Percentiles rank a stretch among this genome's conserved stretches.
Evolutionary conservation across 1,140 invertebrate species (phyloP).

Genomic region (Venturia canescens): DNA sequence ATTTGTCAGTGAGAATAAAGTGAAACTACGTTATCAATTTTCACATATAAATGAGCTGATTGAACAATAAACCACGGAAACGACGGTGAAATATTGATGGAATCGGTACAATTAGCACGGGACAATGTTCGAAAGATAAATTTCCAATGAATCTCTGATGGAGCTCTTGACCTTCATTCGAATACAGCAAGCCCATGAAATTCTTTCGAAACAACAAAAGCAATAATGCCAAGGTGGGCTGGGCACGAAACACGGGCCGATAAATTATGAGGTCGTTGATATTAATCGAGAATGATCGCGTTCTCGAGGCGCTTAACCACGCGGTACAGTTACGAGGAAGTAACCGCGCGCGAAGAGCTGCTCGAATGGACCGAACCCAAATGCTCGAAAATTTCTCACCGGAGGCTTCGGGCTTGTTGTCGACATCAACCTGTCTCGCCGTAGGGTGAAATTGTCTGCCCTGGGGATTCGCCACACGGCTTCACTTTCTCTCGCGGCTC

Average conservation of each 20-base stretch:
- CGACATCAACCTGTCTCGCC: slow-evolving; percentile 14
- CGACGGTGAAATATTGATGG: too few relatives aligned
- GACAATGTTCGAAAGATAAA: too few relatives aligned
- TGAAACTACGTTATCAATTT: too few relatives aligned
- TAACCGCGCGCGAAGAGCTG: not conserved
- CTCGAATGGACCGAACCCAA: slow-evolving; percentile 3
- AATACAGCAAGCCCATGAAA: not conserved
- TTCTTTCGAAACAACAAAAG: not conserved
- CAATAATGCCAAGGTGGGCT: not conserved
- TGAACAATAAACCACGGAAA: too few relatives aligned
- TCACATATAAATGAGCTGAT: too few relatives aligned
- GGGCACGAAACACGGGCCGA: not conserved
- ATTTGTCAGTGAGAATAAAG: too few relatives aligned
- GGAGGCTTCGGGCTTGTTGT: not conserved
- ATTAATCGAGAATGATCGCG: not conserved
- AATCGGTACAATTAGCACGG: too few relatives aligned
- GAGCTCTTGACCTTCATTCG: not conserved
- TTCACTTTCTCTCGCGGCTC: slow-evolving; percentile 26
- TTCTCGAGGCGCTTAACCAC: not conserved
- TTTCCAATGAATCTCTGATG: not conserved
- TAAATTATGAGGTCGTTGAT: not conserved
- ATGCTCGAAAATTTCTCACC: slow-evolving; percentile 26
- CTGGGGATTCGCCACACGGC: slow-evolving; percentile 22
- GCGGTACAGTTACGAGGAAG: not conserved
- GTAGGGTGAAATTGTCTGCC: slow-evolving; percentile 34